Evolutionary conservation across 1,140 invertebrate species (phyloP).

Genomic region (Papilio glaucus): DNA sequence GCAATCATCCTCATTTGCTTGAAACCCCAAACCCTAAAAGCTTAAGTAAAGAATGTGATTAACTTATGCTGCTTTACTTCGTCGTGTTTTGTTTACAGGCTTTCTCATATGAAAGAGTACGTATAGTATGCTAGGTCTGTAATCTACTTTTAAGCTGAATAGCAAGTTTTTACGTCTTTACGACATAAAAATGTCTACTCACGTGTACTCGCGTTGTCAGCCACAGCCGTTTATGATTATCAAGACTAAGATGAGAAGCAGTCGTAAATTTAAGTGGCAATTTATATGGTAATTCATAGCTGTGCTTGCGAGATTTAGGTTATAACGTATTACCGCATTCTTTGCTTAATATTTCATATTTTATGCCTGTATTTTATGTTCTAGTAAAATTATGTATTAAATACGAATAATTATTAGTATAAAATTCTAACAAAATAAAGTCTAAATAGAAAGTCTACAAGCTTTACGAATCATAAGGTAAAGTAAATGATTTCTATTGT

Average conservation of each 20-base stretch:
- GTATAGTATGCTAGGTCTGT: neutral
- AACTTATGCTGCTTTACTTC: neutral
- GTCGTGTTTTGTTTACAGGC: neutral
- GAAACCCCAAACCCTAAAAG: too few relatives aligned
- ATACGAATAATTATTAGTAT: neutral
- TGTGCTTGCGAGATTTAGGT: conserved; percentile 12
- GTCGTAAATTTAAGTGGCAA: conserved; percentile 19
- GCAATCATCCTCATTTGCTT: too few relatives aligned
- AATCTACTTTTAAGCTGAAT: neutral
- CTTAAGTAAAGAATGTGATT: too few relatives aligned
- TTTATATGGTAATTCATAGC: conserved; percentile 23
- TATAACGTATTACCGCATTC: conserved; percentile 20
- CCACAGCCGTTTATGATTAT: neutral
- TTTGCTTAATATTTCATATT: conserved; percentile 22
- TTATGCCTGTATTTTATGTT: conserved; percentile 10
- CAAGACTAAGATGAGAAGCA: conserved; percentile 21
- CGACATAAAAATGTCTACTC: neutral
- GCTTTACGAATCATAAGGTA: too few relatives aligned
- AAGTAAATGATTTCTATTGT: too few relatives aligned
- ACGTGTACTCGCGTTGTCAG: neutral
- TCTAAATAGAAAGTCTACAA: too few relatives aligned
- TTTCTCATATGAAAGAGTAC: neutral
- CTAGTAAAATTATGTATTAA: neutral
- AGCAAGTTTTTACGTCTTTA: neutral
- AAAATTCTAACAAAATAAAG: neutral